Evolutionary conservation across 2,797 vertebrate genomes (phyloP).

Genomic region (Cyclura pinguis): DNA sequence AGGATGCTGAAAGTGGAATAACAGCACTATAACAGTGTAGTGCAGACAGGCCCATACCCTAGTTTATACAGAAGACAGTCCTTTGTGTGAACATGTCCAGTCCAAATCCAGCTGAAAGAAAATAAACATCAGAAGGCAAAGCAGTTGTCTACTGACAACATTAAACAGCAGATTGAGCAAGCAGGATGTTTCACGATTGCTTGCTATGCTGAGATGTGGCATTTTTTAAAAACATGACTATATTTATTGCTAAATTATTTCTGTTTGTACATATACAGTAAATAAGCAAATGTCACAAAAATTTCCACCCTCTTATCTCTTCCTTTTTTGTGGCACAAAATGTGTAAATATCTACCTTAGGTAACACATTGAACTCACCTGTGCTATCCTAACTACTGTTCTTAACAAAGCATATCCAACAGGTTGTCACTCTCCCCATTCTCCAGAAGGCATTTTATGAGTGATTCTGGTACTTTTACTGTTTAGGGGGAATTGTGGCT

Average conservation of each 20-base stretch:
- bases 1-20: no score
- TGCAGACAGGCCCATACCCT: background rate
- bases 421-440: background rate
- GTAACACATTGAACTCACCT: background rate
- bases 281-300: background rate
- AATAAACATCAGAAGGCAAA: background rate
- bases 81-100: background rate
- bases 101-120: background rate
- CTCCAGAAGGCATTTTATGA: background rate
- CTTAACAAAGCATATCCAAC: background rate
- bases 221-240: background rate
- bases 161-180: background rate
- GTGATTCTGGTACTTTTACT: background rate
- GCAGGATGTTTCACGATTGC: background rate
- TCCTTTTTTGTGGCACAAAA: background rate
- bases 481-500: no score
- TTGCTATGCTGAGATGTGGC: background rate
- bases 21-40: no score
- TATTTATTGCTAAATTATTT: background rate
- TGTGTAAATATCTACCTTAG: background rate
- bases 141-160: background rate
- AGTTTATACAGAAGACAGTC: background rate
- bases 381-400: background rate
- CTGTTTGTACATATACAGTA: background rate
- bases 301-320: background rate